Base-by-base conservation (phyloP, 2,797 vertebrate genomes). In the Tarsius wallacei region DNA sequence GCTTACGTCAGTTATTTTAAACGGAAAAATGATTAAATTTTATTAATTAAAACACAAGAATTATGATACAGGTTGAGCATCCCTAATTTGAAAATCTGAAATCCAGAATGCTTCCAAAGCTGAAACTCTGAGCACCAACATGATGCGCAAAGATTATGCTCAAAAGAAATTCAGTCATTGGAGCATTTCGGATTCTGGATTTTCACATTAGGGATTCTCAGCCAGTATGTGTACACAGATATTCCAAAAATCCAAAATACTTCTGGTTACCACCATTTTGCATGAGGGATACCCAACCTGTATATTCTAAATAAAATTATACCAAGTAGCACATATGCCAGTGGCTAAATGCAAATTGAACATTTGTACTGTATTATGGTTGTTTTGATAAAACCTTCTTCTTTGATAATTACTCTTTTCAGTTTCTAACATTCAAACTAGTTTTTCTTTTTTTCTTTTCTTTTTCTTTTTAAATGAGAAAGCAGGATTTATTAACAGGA, bases 221-320 rank as follows among this genome's bases (percentile, higher is more conserved):
- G 2, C 73, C 51, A 47, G 26, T 51, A 10, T 19, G 26, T 51
- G 17, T 76, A 51, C 51, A 26, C 8, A 51, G 51, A 76, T 76
- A 51, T 31, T 51, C 73, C 73, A 51, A 31, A 74, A 51, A 76
- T 76, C 47, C 8, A 51, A 31, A 51, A 76, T 15, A 51, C 15
- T 76, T 31, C 4, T 31, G 42, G 76, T 55, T 19, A n/a, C 51
- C 31, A 78, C 2, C 31, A 77, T 55, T 78, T 77, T 2, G 3
- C 6, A 55, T 55, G 33, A 53, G 31, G 76, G 19, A 33, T 55
- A 78, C 51, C n/a, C 31, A 55, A 33, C 51, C 51, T 78, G 12
- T 78, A 33, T 42, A 55, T 31, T 95, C 47, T 93, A 87, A 95
- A 55, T 89, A 86, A 89, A 92, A 49, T 88, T 47, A 21, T 78